A percentile compares a stretch with the other conserved stretches of the same genome.
Conservation (phyloP, 2,113 vertebrate genomes). For the Laticauda colubrina region DNA sequence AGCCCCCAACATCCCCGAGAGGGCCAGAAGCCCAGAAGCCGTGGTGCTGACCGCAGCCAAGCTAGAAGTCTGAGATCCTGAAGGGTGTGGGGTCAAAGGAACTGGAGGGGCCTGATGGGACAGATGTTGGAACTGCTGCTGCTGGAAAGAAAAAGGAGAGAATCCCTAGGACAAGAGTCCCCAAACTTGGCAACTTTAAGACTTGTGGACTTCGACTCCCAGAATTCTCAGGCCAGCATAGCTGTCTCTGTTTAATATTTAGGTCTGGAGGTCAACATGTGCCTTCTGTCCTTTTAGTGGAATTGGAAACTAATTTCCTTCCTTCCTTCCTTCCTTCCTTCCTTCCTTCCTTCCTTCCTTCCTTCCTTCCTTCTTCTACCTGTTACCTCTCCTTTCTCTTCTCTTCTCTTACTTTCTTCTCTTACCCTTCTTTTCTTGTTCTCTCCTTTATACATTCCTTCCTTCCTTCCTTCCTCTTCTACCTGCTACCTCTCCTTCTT, state of each 20-base stretch:
- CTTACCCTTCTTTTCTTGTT: too few species aligned
- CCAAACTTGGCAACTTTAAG: not conserved
- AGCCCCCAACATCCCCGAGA: conserved; percentile 76
- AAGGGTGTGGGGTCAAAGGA: conserved; percentile 80
- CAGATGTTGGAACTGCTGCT: conserved; percentile 95
- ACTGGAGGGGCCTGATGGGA: conserved; percentile 83
- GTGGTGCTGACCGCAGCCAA: conserved; percentile 70
- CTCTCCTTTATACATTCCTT: too few species aligned
- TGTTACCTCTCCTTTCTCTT: not conserved
- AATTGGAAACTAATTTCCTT: not conserved
- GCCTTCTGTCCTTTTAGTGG: not conserved
- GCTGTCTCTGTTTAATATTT: not conserved
- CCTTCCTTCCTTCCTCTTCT: too few species aligned
- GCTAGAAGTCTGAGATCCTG: conserved; percentile 74
- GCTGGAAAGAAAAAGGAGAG: conserved; percentile 74
- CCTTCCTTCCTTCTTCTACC: too few species aligned
- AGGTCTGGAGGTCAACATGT: not conserved
- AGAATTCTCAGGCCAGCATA: not conserved
- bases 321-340: not conserved
- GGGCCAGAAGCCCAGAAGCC: conserved; percentile 77
- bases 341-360: too few species aligned
- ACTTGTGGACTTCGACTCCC: not conserved
- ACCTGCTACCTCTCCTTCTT: not conserved
- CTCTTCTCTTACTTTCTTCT: not conserved
- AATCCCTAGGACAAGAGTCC: not conserved